Evolutionary conservation across 2,888 invertebrate species (phyloP), one percentile per base, ranked within the genome.

Genomic region (Stenoptilia bipunctidactyla): DNA sequence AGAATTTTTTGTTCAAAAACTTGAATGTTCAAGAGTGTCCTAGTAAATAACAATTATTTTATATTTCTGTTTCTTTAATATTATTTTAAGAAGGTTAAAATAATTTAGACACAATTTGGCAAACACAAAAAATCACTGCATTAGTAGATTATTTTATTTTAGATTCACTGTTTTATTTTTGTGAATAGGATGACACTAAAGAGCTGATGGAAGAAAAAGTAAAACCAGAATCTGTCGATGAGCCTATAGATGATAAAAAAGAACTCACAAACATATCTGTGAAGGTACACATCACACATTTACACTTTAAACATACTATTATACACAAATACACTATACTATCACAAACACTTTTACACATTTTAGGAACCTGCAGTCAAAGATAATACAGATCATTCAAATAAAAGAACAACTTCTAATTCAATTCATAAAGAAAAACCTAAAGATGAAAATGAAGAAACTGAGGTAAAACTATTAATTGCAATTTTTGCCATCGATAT

Each of bases 251-350:
- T 58, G 69, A 72, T 56, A 64, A 69, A 53, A 66, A 72, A 44
- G 64, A 76, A 77, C 80, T 74, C 75, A 70, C 74, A 65, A 68
- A 75, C 63, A 72, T 76, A 66, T 60, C 66, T 58, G 62, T 65
- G 49, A 63, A 68, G 66, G 72, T 65, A 66, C 55, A 58, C 43
- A 40, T 55, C 40, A 50, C 48, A 51, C 42, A 52, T 47, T 58
- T 49, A 56, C 40, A 51, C n/a, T 13, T 20, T 12, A 66, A 50
- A 64, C 58, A 59, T 58, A 58, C 46, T 52, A 41, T 55, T 39
- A n/a, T n/a, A 50, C 47, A 51, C 43, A 53, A 47, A 57, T 50
- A 56, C 40, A 51, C 10, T 13, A 14, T 14, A 27, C 12, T 20
- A 20, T 20, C 20, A 20, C 20, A 20, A 20, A 20, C 20, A 20